Base-by-base conservation (phyloP, 2,888 invertebrate genomes). In the Bedellia somnulentella region DNA sequence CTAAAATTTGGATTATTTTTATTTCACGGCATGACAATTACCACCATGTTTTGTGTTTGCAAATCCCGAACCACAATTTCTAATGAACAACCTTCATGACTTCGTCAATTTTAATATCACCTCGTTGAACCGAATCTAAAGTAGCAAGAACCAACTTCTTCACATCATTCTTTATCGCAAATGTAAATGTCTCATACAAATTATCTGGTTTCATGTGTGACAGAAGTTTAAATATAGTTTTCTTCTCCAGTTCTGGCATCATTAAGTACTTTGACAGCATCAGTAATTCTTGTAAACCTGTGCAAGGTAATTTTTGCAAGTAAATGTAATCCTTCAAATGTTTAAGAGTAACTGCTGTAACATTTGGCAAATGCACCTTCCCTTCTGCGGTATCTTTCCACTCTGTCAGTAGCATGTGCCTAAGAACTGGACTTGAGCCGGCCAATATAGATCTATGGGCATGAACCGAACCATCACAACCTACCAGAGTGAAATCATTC, bases 311-410 rank as follows among this genome's bases (percentile, higher is more conserved):
- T 3, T 26, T 43, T 21, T 46, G 48, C 12, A 57, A 36, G 33
- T 61, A 61, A 3, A 61, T 37, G 35, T 56, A 61, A 35, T 46
- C 40, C 34, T 61, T 61, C 0, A 61, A 37, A 21, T 51, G 40
- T 24, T 58, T 47, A 3, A 61, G 33, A 0, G 58, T 55, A 8
- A 21, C 15, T n/a, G 39, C 39, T 1, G 56, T 47, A 0, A 50
- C 54, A 4, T 50, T 49, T 1, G 48, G 44, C 1, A 58, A 46
- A 2, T 54, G 47, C 0, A 57, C 48, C 17, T 45, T 42, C 0
- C 57, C 53, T 18, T 56, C 49, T 0, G 43, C 34, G 0, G 48
- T 44, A 36, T 61, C 58, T 1, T 51, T 45, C 62, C 62, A 59
- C 1, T 43, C 38, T 2, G 53, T 54, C 10, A 41, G 45, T 5